Base-by-base conservation (phyloP, 1,140 invertebrate species). In the Aphelenchoides avenae region DNA sequence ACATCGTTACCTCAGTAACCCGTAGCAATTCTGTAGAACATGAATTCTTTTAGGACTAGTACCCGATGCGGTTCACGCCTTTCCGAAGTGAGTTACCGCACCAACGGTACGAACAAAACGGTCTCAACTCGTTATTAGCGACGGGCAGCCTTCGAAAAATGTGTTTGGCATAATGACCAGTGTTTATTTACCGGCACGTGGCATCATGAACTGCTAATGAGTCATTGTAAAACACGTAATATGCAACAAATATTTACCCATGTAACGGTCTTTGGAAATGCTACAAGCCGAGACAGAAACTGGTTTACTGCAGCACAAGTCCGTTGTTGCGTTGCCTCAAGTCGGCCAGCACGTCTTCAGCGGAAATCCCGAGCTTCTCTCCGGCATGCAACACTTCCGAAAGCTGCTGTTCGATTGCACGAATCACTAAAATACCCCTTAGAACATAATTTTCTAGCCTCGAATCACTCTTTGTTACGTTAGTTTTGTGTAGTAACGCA, bases 391-490 rank as follows among this genome's bases (percentile, higher is more conserved):
- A 42, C 3, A 66, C 49, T 31, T 52, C 65, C 18, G 49, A 27
- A 22, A 67, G 42, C 53, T 67, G 59, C 13, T 66, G 30, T 52
- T 67, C 65, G 26, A 67, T 69, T 1, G 39, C 52, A n/a, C 52
- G 63, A n/a, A 67, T 61, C 15, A 72, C 65, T 67, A 37, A 37
- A 66, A 51, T 26, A 3, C 1, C n/a, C n/a, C n/a, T n/a, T n/a
- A n/a, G n/a, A n/a, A n/a, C n/a, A n/a, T n/a, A n/a, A n/a, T n/a
- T n/a, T n/a, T n/a, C n/a, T n/a, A n/a, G n/a, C n/a, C n/a, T n/a
- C n/a, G n/a, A n/a, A n/a, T n/a, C n/a, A n/a, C n/a, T n/a, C n/a
- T n/a, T n/a, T n/a, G n/a, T n/a, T n/a, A n/a, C n/a, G n/a, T n/a
- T n/a, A n/a, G n/a, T n/a, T n/a, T n/a, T n/a, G n/a, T n/a, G n/a